Evolutionary conservation across 2,113 vertebrate species (phyloP).

Genomic region (Chlorodrepanis virens): DNA sequence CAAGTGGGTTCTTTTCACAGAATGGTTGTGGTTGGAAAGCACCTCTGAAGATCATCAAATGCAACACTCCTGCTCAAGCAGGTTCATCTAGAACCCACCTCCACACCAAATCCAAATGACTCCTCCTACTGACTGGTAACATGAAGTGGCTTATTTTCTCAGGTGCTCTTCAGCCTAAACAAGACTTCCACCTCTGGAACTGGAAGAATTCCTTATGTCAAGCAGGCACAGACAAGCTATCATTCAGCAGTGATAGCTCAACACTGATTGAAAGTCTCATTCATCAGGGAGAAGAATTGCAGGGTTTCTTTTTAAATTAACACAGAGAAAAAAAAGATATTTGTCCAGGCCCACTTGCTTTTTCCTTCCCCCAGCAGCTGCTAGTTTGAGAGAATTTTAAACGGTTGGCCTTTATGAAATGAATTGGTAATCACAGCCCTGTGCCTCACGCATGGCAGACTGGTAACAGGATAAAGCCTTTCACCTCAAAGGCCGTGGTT

Average conservation of each 20-base stretch:
- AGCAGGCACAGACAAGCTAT: background rate
- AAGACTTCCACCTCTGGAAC: background rate
- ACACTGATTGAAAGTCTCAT: background rate
- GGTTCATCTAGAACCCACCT: background rate
- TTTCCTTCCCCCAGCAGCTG: slow-evolving; percentile 15
- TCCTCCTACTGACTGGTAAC: background rate
- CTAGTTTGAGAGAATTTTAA: slow-evolving; percentile 45
- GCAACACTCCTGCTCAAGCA: background rate
- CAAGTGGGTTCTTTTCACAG: background rate
- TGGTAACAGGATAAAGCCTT: slow-evolving; percentile 21
- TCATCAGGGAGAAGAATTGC: background rate
- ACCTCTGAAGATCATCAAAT: background rate
- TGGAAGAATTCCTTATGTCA: background rate
- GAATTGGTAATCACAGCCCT: slow-evolving; percentile 34
- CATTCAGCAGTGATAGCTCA: background rate
- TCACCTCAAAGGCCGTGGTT: background rate
- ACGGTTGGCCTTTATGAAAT: slow-evolving; percentile 27
- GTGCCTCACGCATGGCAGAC: background rate
- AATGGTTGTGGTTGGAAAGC: background rate
- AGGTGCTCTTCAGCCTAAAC: slow-evolving; percentile 1
- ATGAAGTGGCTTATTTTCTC: background rate
- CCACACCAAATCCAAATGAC: background rate
- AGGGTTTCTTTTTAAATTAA: slow-evolving; percentile 34
- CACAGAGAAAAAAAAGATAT: background rate
- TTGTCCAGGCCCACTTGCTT: slow-evolving; percentile 7